These are phyloP conservation scores for Cosmorhoe ocellata DNA, from an alignment of 2,888 invertebrate species.

Conservation along the genomic window DNA sequence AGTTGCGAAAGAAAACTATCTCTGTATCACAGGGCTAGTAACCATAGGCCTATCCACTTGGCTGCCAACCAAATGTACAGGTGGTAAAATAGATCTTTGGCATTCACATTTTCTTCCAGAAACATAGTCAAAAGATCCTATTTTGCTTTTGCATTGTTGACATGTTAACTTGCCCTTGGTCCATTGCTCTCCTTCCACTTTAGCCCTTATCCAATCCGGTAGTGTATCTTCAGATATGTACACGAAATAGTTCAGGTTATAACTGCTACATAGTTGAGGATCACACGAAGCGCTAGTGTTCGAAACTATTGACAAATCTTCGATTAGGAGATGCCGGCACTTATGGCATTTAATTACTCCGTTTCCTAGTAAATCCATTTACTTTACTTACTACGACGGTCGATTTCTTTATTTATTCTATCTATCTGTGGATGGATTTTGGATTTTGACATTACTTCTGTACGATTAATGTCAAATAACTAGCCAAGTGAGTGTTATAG, in stretches of 20 bases:
- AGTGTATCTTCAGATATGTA: conserved; percentile 81
- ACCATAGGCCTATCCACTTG: conserved; percentile 81
- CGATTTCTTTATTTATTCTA: too few species aligned
- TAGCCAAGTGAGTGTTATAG: too few species aligned
- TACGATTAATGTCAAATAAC: too few species aligned
- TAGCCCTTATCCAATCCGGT: conserved; percentile 80
- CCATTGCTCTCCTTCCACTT: conserved; percentile 83
- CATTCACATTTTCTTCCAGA: conserved; percentile 85
- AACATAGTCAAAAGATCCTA: conserved; percentile 86
- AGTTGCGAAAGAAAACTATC: neutral
- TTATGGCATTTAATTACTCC: conserved; percentile 69
- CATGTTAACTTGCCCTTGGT: conserved; percentile 86
- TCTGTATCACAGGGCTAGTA: conserved; percentile 1
- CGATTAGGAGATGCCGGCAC: conserved; percentile 65
- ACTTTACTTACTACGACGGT: too few species aligned
- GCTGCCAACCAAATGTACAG: conserved; percentile 84
- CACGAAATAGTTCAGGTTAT: conserved; percentile 60
- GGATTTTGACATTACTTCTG: too few species aligned
- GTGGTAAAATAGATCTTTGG: conserved; percentile 75
- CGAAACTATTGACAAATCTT: conserved; percentile 39
- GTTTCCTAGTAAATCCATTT: conserved; percentile 33
- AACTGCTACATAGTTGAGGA: conserved; percentile 52
- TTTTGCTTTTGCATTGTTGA: conserved; percentile 81
- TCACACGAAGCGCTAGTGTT: conserved; percentile 43
- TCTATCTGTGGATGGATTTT: too few species aligned